These are phyloP conservation scores for Penaeus indicus DNA, from an alignment of 1,140 invertebrate species.

Conservation along the genomic window DNA sequence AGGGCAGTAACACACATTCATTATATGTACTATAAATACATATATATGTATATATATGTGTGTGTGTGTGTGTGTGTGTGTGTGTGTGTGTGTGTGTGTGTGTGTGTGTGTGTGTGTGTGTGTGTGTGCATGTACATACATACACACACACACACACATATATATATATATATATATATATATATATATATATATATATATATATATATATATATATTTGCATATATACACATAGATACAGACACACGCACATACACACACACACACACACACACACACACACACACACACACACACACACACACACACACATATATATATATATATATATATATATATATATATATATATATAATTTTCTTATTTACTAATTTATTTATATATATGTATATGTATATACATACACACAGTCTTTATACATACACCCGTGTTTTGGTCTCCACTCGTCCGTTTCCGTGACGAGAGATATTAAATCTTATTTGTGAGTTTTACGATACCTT, in stretches of 20 bases:
- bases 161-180: slow-evolving; percentile 19
- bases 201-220: slow-evolving; percentile 10
- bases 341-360: not conserved
- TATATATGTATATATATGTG: not conserved
- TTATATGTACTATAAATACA: no score
- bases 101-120: no score
- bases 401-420: not conserved
- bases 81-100: not conserved
- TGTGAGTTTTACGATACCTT: no score
- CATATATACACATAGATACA: not conserved
- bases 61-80: not conserved
- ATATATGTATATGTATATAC: not conserved
- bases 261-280: no score
- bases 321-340: not conserved
- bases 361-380: not conserved
- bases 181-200: slow-evolving; percentile 20
- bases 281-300: no score
- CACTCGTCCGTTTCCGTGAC: no score
- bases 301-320: no score
- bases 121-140: not conserved
- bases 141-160: not conserved
- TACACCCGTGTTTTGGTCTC: not conserved
- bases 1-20: no score
- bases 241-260: not conserved
- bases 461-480: no score